Base-by-base conservation (phyloP, 2,888 invertebrate species). In the Meloe dianella region DNA sequence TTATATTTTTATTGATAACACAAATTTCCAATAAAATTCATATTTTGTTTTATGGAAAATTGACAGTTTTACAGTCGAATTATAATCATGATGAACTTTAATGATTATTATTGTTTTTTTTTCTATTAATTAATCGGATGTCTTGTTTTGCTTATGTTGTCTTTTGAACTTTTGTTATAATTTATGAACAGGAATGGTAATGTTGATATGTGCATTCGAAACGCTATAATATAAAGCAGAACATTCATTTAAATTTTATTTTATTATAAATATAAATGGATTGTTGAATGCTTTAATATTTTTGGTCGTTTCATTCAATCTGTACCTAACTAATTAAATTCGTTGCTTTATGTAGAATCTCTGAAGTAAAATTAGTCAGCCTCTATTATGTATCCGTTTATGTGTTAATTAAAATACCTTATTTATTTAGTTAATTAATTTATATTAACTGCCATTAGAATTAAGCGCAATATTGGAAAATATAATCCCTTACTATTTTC, bases 161-260 rank as follows among this genome's bases (percentile, higher is more conserved):
- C 1, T 30, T 30, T 30, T 30, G 3, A 8, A 1, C 24, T 24
- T 56, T 57, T 57, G 20, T 57, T 57, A 10, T 14, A 17, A 10
- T 57, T 57, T 32, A n/a, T n/a, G n/a, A n/a, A n/a, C n/a, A 24
- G 10, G 17, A 29, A 17, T 66, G 10, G 56, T 66, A 57, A 60
- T 27, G 60, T 41, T 56, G 60, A 17, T 57, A 24, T 66, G 66
- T 41, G n/a, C n/a, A 20, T 10, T n/a, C 12, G 22, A 17, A 30
- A 27, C 2, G 17, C 54, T n/a, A n/a, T 20, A 57, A n/a, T 74
- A 74, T 65, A 63, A 35, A 56, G 73, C 69, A 6, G 72, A 74
- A 65, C 74, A 73, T 66, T 70, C 75, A 35, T 75, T 75, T 68
- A 74, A 84, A 73, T 81, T 83, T 67, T 65, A 76, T 8, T 76